Conservation (phyloP, 1,140 invertebrate genomes). For the Lasioglossum baleicum region DNA sequence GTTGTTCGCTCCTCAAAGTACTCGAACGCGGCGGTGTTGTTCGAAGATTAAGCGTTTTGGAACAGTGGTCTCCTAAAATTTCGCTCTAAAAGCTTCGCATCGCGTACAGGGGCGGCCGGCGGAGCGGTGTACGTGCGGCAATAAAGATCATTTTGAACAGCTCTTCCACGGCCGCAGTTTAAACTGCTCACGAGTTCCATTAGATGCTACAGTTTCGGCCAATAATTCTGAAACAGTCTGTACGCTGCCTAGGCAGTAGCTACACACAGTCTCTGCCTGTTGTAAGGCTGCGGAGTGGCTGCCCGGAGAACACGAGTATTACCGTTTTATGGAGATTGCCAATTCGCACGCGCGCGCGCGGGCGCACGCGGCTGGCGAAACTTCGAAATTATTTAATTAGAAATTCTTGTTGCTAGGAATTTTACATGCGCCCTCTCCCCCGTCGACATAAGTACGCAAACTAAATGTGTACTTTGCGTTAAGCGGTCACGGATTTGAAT, state of each 20-base stretch:
- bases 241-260: background rate
- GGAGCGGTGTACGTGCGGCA: background rate
- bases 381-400: constrained; percentile 45
- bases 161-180: background rate
- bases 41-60: too few species aligned
- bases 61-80: too few species aligned
- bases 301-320: constrained; percentile 8
- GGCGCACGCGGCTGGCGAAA: background rate
- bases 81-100: too few species aligned
- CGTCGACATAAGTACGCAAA: background rate
- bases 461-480: constrained; percentile 24
- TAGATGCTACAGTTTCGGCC: background rate
- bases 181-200: background rate
- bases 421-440: background rate
- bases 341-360: constrained; percentile 13
- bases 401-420: constrained; percentile 41
- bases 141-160: background rate
- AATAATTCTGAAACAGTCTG: constrained; percentile 6
- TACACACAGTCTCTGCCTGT: too few species aligned
- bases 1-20: too few species aligned
- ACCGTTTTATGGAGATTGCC: constrained; percentile 32
- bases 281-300: too few species aligned
- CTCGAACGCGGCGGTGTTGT: too few species aligned
- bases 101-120: too few species aligned
- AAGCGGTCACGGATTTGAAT: constrained; percentile 20